Evolutionary conservation across 2,797 vertebrate species (phyloP), one percentile per base, ranked within the genome.

Genomic region (Florisuga fusca): DNA sequence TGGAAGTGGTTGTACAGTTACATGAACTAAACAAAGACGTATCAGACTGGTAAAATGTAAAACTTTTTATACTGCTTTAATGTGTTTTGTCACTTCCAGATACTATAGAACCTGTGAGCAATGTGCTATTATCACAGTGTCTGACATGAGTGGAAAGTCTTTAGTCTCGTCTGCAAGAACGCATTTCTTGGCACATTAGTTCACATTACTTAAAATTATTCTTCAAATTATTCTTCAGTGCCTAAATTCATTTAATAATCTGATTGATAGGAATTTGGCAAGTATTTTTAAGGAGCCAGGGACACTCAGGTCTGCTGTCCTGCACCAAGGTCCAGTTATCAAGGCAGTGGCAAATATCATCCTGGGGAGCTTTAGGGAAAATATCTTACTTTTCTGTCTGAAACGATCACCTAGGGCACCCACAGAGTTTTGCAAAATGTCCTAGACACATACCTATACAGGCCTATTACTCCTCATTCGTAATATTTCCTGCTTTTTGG

Each of bases 81-180:
- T 12, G 23, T 43, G 50, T 16, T 77, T 74, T 61, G 41, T 63
- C 22, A 5, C 22, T 74, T 57, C 31, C 54, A 81, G 22, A 21
- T 62, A 54, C 13, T 76, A 6, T 15, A 63, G 45, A 73, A 54
- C 9, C 9, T 78, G 21, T 43, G 18, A 69, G 26, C 17, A 82
- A 66, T 0, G 0, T 34, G 9, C 8, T 41, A 1, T 25, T 78
- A 66, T 46, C 26, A 25, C 19, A 26, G 22, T 15, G 18, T 34
- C 59, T 77, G n/a, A 85, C 29, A 58, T 15, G 19, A 64, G 5
- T 33, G 9, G 27, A 45, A 94, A 78, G 11, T 10, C 41, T 83
- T 89, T 45, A 53, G 67, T 86, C 58, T 68, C 1, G 0, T 34
- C 20, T n/a, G 18, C 8, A 59, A 41, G 3, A 77, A 15, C 54